A percentile compares a stretch with the other conserved stretches of the same genome.
These are phyloP conservation scores for Bombus vancouverensis DNA, from an alignment of 1,140 invertebrate species.

Conservation along the genomic window DNA sequence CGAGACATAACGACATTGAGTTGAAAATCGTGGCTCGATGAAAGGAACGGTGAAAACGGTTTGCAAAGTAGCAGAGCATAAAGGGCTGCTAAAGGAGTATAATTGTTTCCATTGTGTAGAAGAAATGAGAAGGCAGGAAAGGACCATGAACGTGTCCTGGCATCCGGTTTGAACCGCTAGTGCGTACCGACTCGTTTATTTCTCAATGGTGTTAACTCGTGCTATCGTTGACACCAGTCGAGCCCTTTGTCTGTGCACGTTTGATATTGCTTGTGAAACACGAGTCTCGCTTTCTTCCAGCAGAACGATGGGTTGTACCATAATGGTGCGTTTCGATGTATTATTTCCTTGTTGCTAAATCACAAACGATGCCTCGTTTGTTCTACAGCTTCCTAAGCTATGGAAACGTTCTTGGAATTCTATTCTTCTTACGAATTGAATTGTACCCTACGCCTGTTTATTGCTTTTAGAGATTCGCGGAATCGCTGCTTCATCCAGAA, in stretches of 20 bases:
- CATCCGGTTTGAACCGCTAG: slow-evolving; percentile 35
- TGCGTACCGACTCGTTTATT: slow-evolving; percentile 56
- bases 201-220: slow-evolving; percentile 46
- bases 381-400: neutral
- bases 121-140: slow-evolving; percentile 25
- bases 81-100: slow-evolving; percentile 52
- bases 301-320: neutral
- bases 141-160: slow-evolving; percentile 24
- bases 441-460: neutral
- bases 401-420: neutral
- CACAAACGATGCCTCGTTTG: slow-evolving; percentile 9
- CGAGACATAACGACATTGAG: neutral
- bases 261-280: neutral
- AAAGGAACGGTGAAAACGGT: slow-evolving; percentile 58
- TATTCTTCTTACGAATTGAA: slow-evolving; percentile 13
- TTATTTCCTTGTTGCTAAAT: neutral
- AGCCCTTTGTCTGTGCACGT: slow-evolving; percentile 36
- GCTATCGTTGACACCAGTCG: slow-evolving; percentile 46
- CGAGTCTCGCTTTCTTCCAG: neutral
- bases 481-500: neutral
- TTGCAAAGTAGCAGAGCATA: slow-evolving; percentile 42
- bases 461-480: neutral
- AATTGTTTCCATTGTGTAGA: slow-evolving; percentile 73
- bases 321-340: neutral
- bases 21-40: slow-evolving; percentile 64